Percentiles rank a stretch among this genome's conserved stretches.
phyloP scores from a whole-genome alignment of 2,888 invertebrate species.

The Plagodis pulveraria region DNA sequence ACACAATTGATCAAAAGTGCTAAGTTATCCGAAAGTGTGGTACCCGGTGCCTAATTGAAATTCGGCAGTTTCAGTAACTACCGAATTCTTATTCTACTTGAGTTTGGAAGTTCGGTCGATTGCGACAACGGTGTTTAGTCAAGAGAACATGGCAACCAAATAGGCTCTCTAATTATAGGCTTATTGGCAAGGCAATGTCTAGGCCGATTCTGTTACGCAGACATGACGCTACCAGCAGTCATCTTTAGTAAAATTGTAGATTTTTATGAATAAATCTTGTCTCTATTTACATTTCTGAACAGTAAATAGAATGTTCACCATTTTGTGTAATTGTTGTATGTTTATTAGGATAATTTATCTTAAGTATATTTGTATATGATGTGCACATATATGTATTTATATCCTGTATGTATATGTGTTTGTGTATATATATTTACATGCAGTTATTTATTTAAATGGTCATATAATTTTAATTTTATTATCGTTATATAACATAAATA shows the following conservation, averaged over 20 bases:
- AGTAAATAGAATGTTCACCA: too few species aligned
- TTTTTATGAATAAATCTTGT: background rate
- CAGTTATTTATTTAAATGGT: too few species aligned
- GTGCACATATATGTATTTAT: too few species aligned
- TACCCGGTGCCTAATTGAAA: constrained; percentile 18
- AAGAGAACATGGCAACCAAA: constrained; percentile 20
- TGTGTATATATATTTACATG: too few species aligned
- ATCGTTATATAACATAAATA: too few species aligned
- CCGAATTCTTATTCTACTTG: constrained; percentile 26
- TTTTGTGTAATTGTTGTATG: too few species aligned
- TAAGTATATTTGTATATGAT: too few species aligned
- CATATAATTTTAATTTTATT: too few species aligned
- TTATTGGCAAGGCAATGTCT: constrained; percentile 18
- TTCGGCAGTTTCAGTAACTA: constrained; percentile 24
- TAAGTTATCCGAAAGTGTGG: constrained; percentile 24
- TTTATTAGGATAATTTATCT: too few species aligned
- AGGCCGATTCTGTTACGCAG: constrained; percentile 18
- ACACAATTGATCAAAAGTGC: constrained; percentile 48
- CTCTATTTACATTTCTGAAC: background rate
- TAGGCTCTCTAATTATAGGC: constrained; percentile 35
- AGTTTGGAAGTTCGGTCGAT: constrained; percentile 27
- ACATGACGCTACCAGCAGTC: constrained; percentile 5
- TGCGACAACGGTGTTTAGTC: constrained; percentile 14
- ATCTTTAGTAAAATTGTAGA: background rate
- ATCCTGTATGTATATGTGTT: too few species aligned